A percentile compares a stretch with the other conserved stretches of the same genome.
Conservation (phyloP, 1,140 invertebrate species). For the Formica selysi region DNA sequence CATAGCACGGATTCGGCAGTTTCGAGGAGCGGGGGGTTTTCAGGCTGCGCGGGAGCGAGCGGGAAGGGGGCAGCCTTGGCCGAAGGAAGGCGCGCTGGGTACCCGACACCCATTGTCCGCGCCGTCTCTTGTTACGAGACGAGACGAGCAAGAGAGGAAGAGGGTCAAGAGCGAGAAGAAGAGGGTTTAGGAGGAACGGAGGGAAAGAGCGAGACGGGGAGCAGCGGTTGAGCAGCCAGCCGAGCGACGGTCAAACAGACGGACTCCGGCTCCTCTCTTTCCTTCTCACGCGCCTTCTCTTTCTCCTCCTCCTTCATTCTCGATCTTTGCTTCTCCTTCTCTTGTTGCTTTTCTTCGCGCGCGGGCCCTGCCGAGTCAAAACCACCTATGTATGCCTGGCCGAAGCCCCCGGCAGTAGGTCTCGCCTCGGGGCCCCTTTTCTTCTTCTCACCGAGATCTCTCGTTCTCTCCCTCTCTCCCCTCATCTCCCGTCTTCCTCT, state of each 20-base stretch:
- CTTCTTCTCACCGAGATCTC: slow-evolving; percentile 57
- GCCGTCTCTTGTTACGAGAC: slow-evolving; percentile 85
- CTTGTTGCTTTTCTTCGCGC: slow-evolving; percentile 77
- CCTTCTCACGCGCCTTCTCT: neutral
- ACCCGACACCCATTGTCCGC: slow-evolving; percentile 85
- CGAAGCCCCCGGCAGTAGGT: slow-evolving; percentile 79
- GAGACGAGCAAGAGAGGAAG: slow-evolving; percentile 76
- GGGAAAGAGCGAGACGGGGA: slow-evolving; percentile 44
- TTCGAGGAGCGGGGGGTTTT: slow-evolving; percentile 72
- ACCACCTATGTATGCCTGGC: slow-evolving; percentile 77
- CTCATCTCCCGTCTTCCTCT: no score
- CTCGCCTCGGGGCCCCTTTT: slow-evolving; percentile 74
- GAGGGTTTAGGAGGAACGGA: slow-evolving; percentile 37
- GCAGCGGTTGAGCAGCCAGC: slow-evolving; percentile 59
- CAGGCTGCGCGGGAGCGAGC: slow-evolving; percentile 71
- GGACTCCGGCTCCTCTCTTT: slow-evolving; percentile 65
- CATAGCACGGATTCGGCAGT: slow-evolving; percentile 54
- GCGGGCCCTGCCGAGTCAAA: slow-evolving; percentile 74
- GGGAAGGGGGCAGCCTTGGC: slow-evolving; percentile 82
- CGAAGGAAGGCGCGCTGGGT: slow-evolving; percentile 82
- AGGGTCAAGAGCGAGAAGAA: slow-evolving; percentile 58
- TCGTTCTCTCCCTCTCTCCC: slow-evolving; percentile 2
- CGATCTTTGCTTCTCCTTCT: slow-evolving; percentile 58
- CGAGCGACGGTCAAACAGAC: slow-evolving; percentile 77
- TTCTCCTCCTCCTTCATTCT: slow-evolving; percentile 36